A percentile compares a stretch with the other conserved stretches of the same genome.
Evolutionary conservation across 2,888 invertebrate genomes (phyloP).

Genomic region (Clepsis dumicolana): DNA sequence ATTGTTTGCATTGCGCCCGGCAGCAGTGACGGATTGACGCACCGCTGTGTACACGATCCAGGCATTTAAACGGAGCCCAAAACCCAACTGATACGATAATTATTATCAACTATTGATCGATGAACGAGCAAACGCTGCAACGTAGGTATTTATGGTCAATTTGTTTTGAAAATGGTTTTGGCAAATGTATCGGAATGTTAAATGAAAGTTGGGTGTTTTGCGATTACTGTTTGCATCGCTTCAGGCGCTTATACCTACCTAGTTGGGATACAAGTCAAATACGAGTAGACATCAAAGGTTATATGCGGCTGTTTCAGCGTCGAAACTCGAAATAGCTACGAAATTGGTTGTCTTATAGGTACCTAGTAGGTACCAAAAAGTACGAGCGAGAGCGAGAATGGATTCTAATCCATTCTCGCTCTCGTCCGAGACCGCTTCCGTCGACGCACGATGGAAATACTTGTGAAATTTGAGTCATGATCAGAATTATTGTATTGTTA

Average conservation of each 20-base stretch:
- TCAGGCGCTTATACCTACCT: background rate
- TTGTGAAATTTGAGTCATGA: no score
- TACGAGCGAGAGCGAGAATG: no score
- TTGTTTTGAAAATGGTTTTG: constrained; percentile 14
- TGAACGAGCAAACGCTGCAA: constrained; percentile 3
- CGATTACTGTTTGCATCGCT: background rate
- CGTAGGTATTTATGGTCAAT: constrained; percentile 18
- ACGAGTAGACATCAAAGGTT: no score
- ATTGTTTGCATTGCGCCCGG: constrained; percentile 74
- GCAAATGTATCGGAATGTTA: constrained; percentile 23
- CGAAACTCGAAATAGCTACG: no score
- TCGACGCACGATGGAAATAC: no score
- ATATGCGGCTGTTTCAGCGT: no score
- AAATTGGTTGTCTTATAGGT: no score
- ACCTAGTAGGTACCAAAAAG: no score
- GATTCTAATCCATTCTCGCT: no score
- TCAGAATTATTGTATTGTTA: no score
- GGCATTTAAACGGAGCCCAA: background rate
- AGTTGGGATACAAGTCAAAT: background rate
- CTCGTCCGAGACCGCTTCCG: no score
- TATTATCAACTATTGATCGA: constrained; percentile 31
- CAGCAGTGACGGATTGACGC: constrained; percentile 69
- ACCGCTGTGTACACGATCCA: constrained; percentile 45
- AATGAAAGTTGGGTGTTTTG: background rate
- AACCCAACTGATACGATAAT: constrained; percentile 13